Evolutionary conservation across 53 echinoderm and acorn worm genomes (phyloP), one percentile per base, ranked within the genome.

Genomic region (Actinopyga echinites): DNA sequence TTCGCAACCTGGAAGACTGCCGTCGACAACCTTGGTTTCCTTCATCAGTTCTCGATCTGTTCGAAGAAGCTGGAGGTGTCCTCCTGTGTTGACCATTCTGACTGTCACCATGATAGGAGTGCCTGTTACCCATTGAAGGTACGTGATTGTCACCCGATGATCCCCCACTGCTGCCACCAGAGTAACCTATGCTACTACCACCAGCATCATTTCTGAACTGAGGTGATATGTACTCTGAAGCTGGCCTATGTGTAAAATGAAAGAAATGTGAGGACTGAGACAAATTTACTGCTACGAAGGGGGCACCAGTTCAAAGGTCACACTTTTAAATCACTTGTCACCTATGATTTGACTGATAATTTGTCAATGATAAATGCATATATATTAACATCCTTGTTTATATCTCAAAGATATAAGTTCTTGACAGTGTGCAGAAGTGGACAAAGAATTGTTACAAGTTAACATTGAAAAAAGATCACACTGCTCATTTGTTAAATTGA

Each of bases 1-100:
- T 99, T 23, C 99, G 83, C 80, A 99, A 84, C 43, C 99, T 52
- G 30, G 99, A 93, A 1, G 99, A 94, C 65, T 92, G 92, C 71
- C 93, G 59, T 85, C 99, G 64, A 78, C 66, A 86, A 30, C 35
- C 63, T 38, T 80, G 81, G 15, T 30, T 52, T 31, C 33, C n/a
- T 19, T 80, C 62, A 8, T 61, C 62, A 6, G 58, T 37, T 61
- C 81, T 59, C 4, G 29, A n/a, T 23, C 61, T 17, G n/a, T 23
- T 23, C 5, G 81, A 80, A 61, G 81, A 80, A 30, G 75, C 10
- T 29, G 75, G 38, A 1, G 28, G 17, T 30, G 53, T 77, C 77
- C 77, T 54, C 24, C 77, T 53, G 38, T 42, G 22, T 23, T 61
- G 38, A 15, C 62, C 63, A 37, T 79, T 57, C 33, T 59, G 57